Base-by-base conservation (phyloP, 2,888 invertebrate genomes). In the Germaria angustata region DNA sequence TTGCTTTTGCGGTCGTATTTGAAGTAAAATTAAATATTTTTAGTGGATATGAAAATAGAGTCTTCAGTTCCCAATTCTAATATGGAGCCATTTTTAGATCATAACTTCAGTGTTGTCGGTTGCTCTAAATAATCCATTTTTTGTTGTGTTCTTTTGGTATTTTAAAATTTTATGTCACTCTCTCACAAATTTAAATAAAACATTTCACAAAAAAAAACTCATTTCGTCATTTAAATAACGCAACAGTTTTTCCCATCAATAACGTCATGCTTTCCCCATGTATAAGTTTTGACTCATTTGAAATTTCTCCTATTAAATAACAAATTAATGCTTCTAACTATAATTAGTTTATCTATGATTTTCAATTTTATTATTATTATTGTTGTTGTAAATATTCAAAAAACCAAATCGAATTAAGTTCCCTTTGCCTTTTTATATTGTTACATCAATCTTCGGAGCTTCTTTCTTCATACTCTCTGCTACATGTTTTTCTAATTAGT, bases 401-500 rank as follows among this genome's bases (percentile, higher is more conserved):
- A 66, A 1, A 17, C 41, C 55, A 44, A 41, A 69, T 28, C 13
- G 32, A 69, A 53, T 53, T 20, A n/a, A 11, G n/a, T 34, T 68
- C 2, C 11, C 36, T 66, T 39, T 7, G n/a, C 32, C 8, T 32
- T 20, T 55, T 5, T 22, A 32, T 17, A 24, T 34, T 46, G 34
- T 57, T 57, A 22, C 28, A 44, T 63, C 32, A 63, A 73, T 73
- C 51, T 61, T 20, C 22, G n/a, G 51, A 20, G 17, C 53, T 63
- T 44, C 41, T n/a, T 22, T 55, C 46, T 20, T n/a, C n/a, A n/a
- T n/a, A 8, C n/a, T 13, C 1, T 11, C 7, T 49, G 20, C 5
- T 41, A 63, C 73, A 73, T 73, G 41, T 53, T 63, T 73, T 63
- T 63, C 63, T 44, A 73, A 73, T 73, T 73, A 73, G 61, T 73